A percentile compares a stretch with the other conserved stretches of the same genome.
Conservation (phyloP, 2,797 vertebrate species). For the Chanos chanos region DNA sequence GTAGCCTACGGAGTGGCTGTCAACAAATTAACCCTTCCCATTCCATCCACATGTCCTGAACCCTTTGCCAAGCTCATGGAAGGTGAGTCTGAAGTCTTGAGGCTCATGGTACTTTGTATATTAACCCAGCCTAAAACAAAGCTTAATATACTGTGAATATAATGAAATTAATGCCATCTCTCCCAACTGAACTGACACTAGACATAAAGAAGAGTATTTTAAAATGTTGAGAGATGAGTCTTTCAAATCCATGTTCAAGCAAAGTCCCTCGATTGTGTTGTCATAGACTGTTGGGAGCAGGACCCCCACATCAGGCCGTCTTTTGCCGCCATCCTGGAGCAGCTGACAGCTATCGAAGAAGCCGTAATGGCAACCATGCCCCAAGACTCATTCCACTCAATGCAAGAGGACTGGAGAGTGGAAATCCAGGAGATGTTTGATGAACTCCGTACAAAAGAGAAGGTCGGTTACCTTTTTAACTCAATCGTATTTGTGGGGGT, state of each 20-base stretch:
- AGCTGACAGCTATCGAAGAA: conserved; percentile 89
- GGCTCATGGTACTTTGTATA: no score
- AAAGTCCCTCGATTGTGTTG: no score
- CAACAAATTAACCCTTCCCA: conserved; percentile 91
- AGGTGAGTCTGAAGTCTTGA: conserved; percentile 63
- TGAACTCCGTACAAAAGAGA: conserved; percentile 94
- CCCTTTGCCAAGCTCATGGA: conserved; percentile 95
- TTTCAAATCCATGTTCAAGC: no score
- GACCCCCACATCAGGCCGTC: conserved; percentile 92
- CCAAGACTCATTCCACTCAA: conserved; percentile 94
- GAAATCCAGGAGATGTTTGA: conserved; percentile 98
- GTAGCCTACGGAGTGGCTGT: conserved; percentile 93
- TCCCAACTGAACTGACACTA: no score
- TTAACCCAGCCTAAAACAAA: no score
- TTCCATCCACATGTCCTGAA: conserved; percentile 93
- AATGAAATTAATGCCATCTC: no score
- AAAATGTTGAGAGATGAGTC: no score
- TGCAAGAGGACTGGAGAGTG: conserved; percentile 98
- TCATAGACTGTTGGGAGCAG: conserved; percentile 92
- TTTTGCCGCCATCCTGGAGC: conserved; percentile 91
- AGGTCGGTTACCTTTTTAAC: conserved; percentile 66
- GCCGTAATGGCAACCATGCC: conserved; percentile 93
- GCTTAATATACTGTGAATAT: no score
- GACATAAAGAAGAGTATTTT: no score
- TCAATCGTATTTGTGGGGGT: not conserved